Percentiles rank a stretch among this genome's conserved stretches.
These are phyloP conservation scores for Stenolophus ochropezus DNA, from an alignment of 2,888 invertebrate genomes.

Conservation along the genomic window DNA sequence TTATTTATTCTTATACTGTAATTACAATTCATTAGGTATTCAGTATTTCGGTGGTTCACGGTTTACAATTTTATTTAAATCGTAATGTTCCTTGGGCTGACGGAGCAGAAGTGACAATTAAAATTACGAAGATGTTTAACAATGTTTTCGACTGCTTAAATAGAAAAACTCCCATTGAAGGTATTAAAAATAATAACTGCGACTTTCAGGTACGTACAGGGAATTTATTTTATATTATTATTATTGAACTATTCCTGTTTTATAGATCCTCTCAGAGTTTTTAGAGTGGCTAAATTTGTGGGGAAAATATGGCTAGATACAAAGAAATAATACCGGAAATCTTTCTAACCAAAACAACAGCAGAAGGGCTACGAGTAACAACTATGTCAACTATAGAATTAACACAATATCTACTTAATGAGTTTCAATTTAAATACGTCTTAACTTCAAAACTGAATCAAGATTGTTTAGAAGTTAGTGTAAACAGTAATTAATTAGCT, in stretches of 20 bases:
- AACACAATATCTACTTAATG: constrained; percentile 56
- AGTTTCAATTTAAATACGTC: constrained; percentile 61
- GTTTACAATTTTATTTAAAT: neutral
- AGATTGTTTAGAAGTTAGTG: constrained; percentile 64
- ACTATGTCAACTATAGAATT: constrained; percentile 62
- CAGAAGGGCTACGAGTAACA: constrained; percentile 62
- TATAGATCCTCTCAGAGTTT: constrained; percentile 58
- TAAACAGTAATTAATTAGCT: neutral
- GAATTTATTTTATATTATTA: constrained; percentile 43
- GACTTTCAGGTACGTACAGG: constrained; percentile 57
- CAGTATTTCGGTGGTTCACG: neutral
- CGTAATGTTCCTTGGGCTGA: neutral
- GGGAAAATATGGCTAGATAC: constrained; percentile 59
- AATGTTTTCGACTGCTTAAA: constrained; percentile 3
- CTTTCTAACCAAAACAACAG: constrained; percentile 62
- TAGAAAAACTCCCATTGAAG: constrained; percentile 37
- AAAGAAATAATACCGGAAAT: constrained; percentile 52
- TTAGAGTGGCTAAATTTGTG: constrained; percentile 61
- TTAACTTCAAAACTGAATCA: constrained; percentile 63
- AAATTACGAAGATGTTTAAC: neutral
- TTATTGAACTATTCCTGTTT: constrained; percentile 12
- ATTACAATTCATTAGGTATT: neutral
- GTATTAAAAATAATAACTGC: constrained; percentile 42
- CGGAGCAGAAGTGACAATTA: neutral
- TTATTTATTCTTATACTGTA: no score